A percentile compares a stretch with the other conserved stretches of the same genome.
Conservation (phyloP, 2,888 invertebrate genomes). For the Rhingia rostrata region DNA sequence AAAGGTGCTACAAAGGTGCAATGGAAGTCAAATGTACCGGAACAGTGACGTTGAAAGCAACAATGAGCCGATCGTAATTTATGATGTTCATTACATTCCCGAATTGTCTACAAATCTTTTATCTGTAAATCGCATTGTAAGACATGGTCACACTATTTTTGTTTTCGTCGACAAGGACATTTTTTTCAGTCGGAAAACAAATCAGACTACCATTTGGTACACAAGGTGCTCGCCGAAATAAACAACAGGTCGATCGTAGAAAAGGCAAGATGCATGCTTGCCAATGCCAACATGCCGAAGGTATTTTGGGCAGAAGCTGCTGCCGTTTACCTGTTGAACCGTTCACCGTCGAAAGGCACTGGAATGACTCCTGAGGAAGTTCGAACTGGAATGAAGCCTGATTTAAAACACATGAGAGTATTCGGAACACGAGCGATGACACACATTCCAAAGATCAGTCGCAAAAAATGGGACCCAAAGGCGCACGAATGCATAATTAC, state of each 20-base stretch:
- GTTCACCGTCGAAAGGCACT: conserved; percentile 17
- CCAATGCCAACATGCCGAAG: conserved; percentile 8
- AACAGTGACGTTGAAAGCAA: too few species aligned
- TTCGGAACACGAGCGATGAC: conserved; percentile 17
- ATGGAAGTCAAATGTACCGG: conserved; percentile 14
- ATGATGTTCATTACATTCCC: not conserved
- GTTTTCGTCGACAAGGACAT: conserved; percentile 15
- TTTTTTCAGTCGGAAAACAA: not conserved
- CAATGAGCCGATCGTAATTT: not conserved
- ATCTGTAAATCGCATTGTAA: conserved; percentile 48
- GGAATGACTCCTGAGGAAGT: not conserved
- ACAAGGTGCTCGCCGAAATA: conserved; percentile 1
- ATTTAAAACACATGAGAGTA: conserved; percentile 8
- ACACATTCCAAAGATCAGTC: conserved; percentile 32
- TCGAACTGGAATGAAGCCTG: conserved; percentile 1
- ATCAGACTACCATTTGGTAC: not conserved
- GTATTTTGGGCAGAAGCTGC: too few species aligned
- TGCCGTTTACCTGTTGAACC: too few species aligned
- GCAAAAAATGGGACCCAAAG: conserved; percentile 58
- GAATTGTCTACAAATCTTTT: conserved; percentile 33
- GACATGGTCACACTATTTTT: conserved; percentile 38
- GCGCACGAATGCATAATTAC: conserved; percentile 50
- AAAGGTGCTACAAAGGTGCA: conserved; percentile 10
- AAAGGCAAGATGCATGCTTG: conserved; percentile 21
- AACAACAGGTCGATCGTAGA: conserved; percentile 28